Conservation (phyloP, 2,888 invertebrate genomes). For the Pachycephus smyrnensis region DNA sequence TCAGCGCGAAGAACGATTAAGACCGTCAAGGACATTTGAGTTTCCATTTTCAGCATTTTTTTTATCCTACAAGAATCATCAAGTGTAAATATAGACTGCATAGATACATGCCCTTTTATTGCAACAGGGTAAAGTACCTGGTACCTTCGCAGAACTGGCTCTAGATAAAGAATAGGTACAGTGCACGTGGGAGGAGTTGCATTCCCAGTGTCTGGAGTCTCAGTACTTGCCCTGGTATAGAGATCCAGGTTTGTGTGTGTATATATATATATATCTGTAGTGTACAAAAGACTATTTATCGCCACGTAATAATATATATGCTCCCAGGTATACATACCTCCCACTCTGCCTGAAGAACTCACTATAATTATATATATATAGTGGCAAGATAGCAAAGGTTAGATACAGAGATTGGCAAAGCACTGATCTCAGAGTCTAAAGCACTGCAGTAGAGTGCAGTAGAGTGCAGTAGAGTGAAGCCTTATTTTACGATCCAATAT, state of each 20-base stretch:
- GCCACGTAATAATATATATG: not conserved
- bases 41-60: not conserved
- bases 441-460: not conserved
- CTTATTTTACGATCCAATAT: conserved; percentile 23
- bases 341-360: not conserved
- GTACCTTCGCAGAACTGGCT: not conserved
- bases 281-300: not conserved
- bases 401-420: conserved; percentile 42
- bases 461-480: conserved; percentile 21
- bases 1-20: not conserved
- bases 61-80: not conserved
- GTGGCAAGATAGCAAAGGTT: conserved; percentile 48
- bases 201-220: not conserved
- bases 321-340: not conserved
- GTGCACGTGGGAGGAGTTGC: not conserved
- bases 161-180: not conserved
- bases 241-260: not conserved
- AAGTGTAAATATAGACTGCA: not conserved
- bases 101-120: not conserved
- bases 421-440: conserved; percentile 9
- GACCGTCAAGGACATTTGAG: not conserved
- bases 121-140: not conserved
- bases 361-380: not conserved
- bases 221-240: not conserved
- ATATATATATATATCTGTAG: not conserved